phyloP scores from a whole-genome alignment of 2,888 invertebrate genomes.

The Mayetiola destructor region DNA sequence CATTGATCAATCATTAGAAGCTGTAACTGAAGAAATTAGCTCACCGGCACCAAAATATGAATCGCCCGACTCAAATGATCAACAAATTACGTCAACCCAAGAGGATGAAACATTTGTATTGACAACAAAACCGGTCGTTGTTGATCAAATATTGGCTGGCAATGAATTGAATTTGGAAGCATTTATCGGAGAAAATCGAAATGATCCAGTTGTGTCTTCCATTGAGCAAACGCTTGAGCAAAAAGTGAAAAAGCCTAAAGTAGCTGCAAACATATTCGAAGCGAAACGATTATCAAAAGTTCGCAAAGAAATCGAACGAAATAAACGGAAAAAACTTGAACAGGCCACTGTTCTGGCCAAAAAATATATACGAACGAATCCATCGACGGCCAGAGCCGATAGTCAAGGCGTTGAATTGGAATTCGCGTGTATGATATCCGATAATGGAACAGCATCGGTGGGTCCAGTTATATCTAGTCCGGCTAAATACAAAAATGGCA shows the following conservation, averaged over 20 bases:
- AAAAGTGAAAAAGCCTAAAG: constrained; percentile 49
- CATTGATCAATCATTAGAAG: background rate
- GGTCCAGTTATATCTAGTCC: constrained; percentile 9
- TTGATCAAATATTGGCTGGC: constrained; percentile 23
- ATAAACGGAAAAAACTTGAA: constrained; percentile 41
- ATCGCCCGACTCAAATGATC: background rate
- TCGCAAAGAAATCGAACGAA: constrained; percentile 46
- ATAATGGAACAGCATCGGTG: background rate
- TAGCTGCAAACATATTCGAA: constrained; percentile 52
- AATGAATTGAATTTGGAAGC: constrained; percentile 24
- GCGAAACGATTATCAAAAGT: constrained; percentile 51
- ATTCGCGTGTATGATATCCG: constrained; percentile 1
- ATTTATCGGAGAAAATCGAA: constrained; percentile 27
- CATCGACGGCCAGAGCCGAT: background rate
- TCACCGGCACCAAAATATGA: background rate
- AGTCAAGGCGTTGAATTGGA: constrained; percentile 15
- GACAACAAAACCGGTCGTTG: constrained; percentile 8
- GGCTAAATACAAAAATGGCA: background rate
- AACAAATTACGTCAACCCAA: background rate
- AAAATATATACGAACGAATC: background rate
- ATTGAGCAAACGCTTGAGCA: constrained; percentile 28
- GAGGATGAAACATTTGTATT: background rate
- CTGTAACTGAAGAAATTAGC: background rate
- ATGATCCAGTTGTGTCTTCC: constrained; percentile 34
- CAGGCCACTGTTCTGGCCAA: constrained; percentile 5